Evolutionary conservation across 2,888 invertebrate genomes (phyloP), one percentile per base, ranked within the genome.

Genomic region (Brachylomia viminalis): DNA sequence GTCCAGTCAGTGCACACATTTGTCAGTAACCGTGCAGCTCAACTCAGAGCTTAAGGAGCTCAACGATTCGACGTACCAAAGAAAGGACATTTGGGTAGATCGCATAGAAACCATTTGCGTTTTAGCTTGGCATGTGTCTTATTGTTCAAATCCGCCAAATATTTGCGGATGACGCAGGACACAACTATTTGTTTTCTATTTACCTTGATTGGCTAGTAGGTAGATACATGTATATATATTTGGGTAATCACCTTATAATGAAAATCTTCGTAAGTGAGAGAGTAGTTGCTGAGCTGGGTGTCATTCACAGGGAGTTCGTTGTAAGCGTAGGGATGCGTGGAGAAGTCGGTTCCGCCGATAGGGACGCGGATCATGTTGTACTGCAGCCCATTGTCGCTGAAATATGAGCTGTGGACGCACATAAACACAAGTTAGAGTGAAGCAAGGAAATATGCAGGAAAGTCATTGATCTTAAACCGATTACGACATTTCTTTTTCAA

Each of bases 301-400:
- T 97, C 97, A 86, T 97, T 97, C n/a, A 90, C 91, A 0, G 96
- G 95, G 0, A 86, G 70, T 71, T 97, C 97, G 90, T 98, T 98
- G 91, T 98, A 98, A 0, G 98, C 97, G 94, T 99, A 99, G 0
- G 97, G 93, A 61, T 95, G 97, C 0, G 97, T 97, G 2, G 99
- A 99, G 94, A 99, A 99, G 94, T 99, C 99, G 62, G 97, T 97
- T 13, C 98, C 98, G 0, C 98, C 99, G 77, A 99, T 98, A 0
- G 93, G 93, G 0, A 92, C 90, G 30, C 99, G 97, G 58, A 98
- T 97, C 86, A 98, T 94, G 88, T 97, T 98, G 92, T 98, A 99
- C 79, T 97, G 97, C 61, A 98, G 95, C 1, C 99, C 99, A 68
- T 93, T 90, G 10, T 92, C 88, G 45, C 97, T 96, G 91, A 97